A percentile compares a stretch with the other conserved stretches of the same genome.
Evolutionary conservation across 2,888 invertebrate species (phyloP).

Genomic region (Strigamia maritima): DNA sequence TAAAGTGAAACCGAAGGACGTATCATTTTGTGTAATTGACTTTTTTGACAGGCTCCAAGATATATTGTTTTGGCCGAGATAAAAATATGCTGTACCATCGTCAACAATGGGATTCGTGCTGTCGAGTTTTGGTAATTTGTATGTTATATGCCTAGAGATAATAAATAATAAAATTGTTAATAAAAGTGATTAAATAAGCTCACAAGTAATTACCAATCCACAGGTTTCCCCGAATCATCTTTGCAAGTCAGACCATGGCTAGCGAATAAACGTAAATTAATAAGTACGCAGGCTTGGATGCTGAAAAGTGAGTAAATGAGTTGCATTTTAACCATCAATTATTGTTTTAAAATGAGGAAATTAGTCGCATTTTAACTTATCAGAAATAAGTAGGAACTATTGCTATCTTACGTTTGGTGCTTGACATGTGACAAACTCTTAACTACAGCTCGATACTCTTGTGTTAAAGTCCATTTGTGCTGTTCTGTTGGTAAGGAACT

Average conservation of each 20-base stretch:
- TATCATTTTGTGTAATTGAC: slow-evolving; percentile 62
- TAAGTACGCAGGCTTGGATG: not conserved
- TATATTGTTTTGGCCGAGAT: slow-evolving; percentile 54
- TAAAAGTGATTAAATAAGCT: not conserved
- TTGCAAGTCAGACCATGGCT: slow-evolving; percentile 50
- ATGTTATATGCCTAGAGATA: slow-evolving; percentile 71
- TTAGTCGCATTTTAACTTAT: too few species aligned
- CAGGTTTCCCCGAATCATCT: slow-evolving; percentile 64
- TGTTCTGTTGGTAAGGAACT: too few species aligned
- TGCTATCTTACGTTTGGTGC: too few species aligned
- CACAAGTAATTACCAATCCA: slow-evolving; percentile 63
- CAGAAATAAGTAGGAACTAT: too few species aligned
- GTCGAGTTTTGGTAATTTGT: slow-evolving; percentile 70
- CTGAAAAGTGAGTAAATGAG: not conserved
- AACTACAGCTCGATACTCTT: too few species aligned
- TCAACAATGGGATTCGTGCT: slow-evolving; percentile 58
- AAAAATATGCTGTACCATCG: slow-evolving; percentile 67
- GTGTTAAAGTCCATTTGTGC: too few species aligned
- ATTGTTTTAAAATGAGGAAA: too few species aligned
- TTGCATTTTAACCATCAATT: too few species aligned
- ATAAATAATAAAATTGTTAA: slow-evolving; percentile 45
- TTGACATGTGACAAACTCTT: too few species aligned
- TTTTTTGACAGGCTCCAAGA: slow-evolving; percentile 67
- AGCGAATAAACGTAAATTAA: not conserved
- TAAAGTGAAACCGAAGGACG: slow-evolving; percentile 52